Evolutionary conservation across 1,140 invertebrate genomes (phyloP), one percentile per base, ranked within the genome.

Genomic region (Drosophila ironensis): DNA sequence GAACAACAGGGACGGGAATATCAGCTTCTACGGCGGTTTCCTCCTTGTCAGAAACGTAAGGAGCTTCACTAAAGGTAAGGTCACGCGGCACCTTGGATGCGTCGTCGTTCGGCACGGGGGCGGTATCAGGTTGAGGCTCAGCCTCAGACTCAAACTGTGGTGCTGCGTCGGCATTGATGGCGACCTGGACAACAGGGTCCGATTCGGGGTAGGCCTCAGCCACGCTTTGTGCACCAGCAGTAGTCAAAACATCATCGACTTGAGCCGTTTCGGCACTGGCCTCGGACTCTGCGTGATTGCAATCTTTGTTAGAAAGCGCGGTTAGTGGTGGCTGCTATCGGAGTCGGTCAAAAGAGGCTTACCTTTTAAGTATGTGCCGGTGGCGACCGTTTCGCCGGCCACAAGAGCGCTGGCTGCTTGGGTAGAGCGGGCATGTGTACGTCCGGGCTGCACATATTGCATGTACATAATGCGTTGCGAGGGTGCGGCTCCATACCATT

Each of bases 391-490:
- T 45, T 89, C 87, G 0, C 88, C 88, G 44, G 88, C 87, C 4
- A 88, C 88, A 14, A 89, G 71, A 2, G 88, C 87, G 19, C 74
- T 82, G 30, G 88, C 87, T 2, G 82, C 88, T 46, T 87, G 82
- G 20, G 84, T 87, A 27, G 88, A 89, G 24, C 87, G 80, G 17
- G 82, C 87, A 30, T 80, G 67, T 7, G 72, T 81, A 41, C 71
- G 70, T 24, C 82, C 77, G 12, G 88, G 88, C 30, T 88, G 87
- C 24, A 88, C 75, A 33, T 90, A 89, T 71, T 88, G 88, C 72
- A 89, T 84, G 35, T 89, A 89, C 88, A 90, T 89, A 52, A 89
- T 69, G 14, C 87, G 71, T 28, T 90, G 88, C 38, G 89, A 87
- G 20, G 88, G 88, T 0, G 61, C 72, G 14, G 64, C 33, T 2